These are phyloP conservation scores for Myrmophylax atrothorax DNA, from an alignment of 2,113 vertebrate genomes.

Conservation along the genomic window DNA sequence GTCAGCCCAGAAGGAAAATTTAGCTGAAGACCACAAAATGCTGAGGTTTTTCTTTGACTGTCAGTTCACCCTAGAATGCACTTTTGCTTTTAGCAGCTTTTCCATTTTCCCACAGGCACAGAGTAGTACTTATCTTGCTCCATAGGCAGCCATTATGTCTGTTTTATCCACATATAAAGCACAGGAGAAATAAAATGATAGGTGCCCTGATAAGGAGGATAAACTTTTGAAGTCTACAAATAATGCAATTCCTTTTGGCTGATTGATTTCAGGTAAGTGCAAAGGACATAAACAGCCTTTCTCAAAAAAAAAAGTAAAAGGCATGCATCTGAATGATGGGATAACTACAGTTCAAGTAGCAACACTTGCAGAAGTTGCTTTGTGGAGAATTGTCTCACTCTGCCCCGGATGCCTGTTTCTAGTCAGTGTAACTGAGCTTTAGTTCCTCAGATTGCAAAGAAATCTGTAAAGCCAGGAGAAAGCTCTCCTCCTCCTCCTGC, in stretches of 20 bases:
- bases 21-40: not conserved
- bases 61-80: not conserved
- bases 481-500: not conserved
- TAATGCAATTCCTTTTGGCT: conserved; percentile 14
- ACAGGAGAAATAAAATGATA: not conserved
- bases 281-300: not conserved
- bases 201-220: not conserved
- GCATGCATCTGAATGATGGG: not conserved
- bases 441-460: not conserved
- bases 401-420: not conserved
- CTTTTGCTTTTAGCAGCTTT: conserved; percentile 24
- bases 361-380: not conserved
- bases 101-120: not conserved
- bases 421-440: not conserved
- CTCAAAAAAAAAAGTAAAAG: not conserved
- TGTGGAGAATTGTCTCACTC: not conserved
- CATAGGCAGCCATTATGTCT: not conserved
- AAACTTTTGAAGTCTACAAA: conserved; percentile 4
- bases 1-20: not conserved
- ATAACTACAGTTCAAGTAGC: not conserved
- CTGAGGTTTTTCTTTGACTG: not conserved
- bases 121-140: not conserved
- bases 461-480: not conserved
- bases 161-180: not conserved
- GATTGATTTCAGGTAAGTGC: conserved; percentile 4